Evolutionary conservation across 2,888 invertebrate genomes (phyloP).

Genomic region (Rhamnusium bicolor): DNA sequence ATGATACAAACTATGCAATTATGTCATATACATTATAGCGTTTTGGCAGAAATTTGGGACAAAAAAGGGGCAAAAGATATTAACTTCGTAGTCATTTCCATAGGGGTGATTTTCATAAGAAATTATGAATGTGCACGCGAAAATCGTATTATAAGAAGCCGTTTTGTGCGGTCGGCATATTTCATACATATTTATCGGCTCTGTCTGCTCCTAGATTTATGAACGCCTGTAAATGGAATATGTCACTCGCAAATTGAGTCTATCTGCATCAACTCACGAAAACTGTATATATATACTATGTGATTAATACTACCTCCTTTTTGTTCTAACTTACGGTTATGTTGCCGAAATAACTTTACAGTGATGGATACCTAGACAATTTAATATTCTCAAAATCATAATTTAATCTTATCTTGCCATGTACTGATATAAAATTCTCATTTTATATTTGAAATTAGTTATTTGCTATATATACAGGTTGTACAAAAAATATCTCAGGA

Average conservation of each 20-base stretch:
- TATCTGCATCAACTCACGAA: constrained; percentile 60
- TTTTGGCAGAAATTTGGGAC: constrained; percentile 19
- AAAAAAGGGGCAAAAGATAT: constrained; percentile 17
- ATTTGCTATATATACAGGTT: not conserved
- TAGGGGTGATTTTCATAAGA: constrained; percentile 50
- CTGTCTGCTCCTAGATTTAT: constrained; percentile 59
- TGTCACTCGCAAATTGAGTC: constrained; percentile 65
- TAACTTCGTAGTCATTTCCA: constrained; percentile 35
- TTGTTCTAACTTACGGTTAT: constrained; percentile 35
- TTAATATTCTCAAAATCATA: constrained; percentile 12
- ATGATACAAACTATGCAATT: constrained; percentile 17
- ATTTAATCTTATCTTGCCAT: not conserved
- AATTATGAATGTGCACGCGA: constrained; percentile 56
- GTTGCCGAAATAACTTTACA: constrained; percentile 33
- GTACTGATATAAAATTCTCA: not conserved
- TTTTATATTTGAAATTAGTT: not conserved
- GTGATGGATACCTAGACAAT: constrained; percentile 7
- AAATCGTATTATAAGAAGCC: constrained; percentile 58
- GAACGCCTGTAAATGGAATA: constrained; percentile 64
- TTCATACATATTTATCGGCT: constrained; percentile 68
- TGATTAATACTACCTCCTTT: constrained; percentile 57
- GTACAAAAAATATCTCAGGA: too few relatives aligned
- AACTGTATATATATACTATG: constrained; percentile 47
- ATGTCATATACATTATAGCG: constrained; percentile 16
- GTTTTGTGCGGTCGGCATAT: constrained; percentile 59